A percentile compares a stretch with the other conserved stretches of the same genome.
These are phyloP conservation scores for Lichenostomus cassidix DNA, from an alignment of 2,113 vertebrate genomes.

Conservation along the genomic window DNA sequence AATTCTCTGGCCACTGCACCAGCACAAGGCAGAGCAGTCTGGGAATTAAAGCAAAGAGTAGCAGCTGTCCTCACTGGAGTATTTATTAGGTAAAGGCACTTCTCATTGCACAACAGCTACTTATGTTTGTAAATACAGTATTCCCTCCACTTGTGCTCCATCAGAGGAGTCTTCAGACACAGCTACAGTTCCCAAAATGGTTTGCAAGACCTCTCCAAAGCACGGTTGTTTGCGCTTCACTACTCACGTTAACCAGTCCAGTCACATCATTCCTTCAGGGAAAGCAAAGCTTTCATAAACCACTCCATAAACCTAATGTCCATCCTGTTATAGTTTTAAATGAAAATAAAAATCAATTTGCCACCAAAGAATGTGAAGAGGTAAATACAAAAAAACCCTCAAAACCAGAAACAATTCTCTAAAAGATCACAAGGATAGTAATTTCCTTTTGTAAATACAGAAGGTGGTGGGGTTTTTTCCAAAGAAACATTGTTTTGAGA, in stretches of 20 bases:
- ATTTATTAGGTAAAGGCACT: background rate
- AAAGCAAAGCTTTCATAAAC: background rate
- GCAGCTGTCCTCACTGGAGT: background rate
- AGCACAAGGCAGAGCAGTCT: background rate
- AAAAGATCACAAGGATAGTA: background rate
- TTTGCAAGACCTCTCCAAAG: background rate
- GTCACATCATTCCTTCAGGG: background rate
- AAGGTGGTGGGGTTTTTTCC: fast-evolving
- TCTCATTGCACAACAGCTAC: background rate
- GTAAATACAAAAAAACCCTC: background rate
- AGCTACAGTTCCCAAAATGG: background rate
- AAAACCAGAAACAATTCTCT: background rate
- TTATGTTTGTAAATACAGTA: background rate
- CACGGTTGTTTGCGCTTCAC: background rate
- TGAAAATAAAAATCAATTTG: background rate
- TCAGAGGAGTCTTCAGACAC: background rate
- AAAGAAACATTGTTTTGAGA: background rate
- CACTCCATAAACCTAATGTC: background rate
- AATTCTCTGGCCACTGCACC: background rate
- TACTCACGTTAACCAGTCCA: background rate
- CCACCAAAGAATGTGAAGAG: background rate
- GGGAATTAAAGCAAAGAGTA: background rate
- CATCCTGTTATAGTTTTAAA: background rate
- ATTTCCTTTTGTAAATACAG: background rate
- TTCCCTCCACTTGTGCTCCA: background rate